Conservation (phyloP, 2,797 vertebrate genomes). For the Melopsittacus undulatus region DNA sequence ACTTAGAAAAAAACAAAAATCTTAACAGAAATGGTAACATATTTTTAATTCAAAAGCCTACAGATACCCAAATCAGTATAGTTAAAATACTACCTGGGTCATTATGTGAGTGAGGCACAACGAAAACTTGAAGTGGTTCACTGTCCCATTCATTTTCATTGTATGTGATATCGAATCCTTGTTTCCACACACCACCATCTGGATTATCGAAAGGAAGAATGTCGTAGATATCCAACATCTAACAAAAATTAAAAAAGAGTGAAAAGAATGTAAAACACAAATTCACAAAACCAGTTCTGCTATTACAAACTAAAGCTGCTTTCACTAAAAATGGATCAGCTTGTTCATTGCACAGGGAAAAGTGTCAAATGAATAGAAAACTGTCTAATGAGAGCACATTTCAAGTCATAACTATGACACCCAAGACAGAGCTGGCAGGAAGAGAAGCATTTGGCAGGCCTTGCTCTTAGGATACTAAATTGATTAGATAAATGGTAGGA, state of each 20-base stretch:
- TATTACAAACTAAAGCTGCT: background rate
- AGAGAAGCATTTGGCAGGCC: background rate
- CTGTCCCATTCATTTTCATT: constrained; percentile 85
- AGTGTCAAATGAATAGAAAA: background rate
- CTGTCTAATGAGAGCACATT: background rate
- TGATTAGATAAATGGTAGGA: background rate
- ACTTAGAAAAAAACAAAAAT: background rate
- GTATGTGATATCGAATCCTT: constrained; percentile 91
- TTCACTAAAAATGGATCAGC: background rate
- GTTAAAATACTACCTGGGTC: constrained; percentile 84
- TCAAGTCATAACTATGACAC: background rate
- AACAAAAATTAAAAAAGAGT: constrained; percentile 35
- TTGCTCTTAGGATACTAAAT: background rate
- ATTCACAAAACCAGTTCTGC: background rate
- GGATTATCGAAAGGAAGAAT: constrained; percentile 90
- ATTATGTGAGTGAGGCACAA: constrained; percentile 94
- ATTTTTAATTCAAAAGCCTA: background rate
- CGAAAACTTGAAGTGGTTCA: constrained; percentile 86
- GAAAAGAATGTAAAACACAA: background rate
- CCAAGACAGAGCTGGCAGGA: background rate
- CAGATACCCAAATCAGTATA: background rate
- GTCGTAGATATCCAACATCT: constrained; percentile 91
- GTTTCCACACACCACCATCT: constrained; percentile 93
- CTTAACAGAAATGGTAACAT: background rate
- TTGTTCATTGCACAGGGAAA: background rate